A percentile compares a stretch with the other conserved stretches of the same genome.
phyloP scores from a whole-genome alignment of 2,888 invertebrate genomes.

The Trichogramma dendrolimi region DNA sequence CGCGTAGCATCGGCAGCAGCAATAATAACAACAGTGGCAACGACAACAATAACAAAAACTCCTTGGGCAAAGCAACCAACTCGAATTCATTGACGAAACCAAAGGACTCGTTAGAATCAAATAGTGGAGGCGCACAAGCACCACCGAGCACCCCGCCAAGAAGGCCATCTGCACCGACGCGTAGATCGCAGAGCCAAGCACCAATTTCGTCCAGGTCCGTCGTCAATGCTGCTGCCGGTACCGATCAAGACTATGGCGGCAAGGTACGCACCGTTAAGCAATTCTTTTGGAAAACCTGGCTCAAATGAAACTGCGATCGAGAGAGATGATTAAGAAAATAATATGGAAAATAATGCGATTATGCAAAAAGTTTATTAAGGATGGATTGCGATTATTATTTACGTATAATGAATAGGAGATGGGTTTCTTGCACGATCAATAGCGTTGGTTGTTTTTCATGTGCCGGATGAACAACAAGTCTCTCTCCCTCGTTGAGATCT shows the following conservation, averaged over 20 bases:
- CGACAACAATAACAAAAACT: conserved; percentile 36
- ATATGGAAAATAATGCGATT: conserved; percentile 2
- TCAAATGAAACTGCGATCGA: conserved; percentile 51
- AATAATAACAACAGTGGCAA: not conserved
- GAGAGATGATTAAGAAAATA: conserved; percentile 12
- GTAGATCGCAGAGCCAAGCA: conserved; percentile 47
- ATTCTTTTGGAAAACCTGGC: conserved; percentile 67
- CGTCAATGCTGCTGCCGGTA: conserved; percentile 36
- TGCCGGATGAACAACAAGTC: too few species aligned
- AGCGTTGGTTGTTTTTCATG: too few species aligned
- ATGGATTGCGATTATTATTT: too few species aligned
- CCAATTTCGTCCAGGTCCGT: conserved; percentile 39
- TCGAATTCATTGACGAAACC: conserved; percentile 40
- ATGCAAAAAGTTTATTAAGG: too few species aligned
- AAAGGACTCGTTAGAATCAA: conserved; percentile 45
- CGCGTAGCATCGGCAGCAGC: conserved; percentile 40
- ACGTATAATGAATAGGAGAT: too few species aligned
- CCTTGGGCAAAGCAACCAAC: conserved; percentile 44
- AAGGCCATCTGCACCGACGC: conserved; percentile 51
- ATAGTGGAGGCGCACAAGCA: conserved; percentile 36
- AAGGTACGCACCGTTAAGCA: conserved; percentile 71
- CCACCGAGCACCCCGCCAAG: conserved; percentile 41
- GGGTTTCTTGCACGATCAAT: too few species aligned
- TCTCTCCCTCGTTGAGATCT: too few species aligned
- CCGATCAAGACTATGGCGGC: conserved; percentile 35